A percentile compares a stretch with the other conserved stretches of the same genome.
phyloP scores from a whole-genome alignment of 2,113 vertebrate genomes.

The Monopterus albus region DNA sequence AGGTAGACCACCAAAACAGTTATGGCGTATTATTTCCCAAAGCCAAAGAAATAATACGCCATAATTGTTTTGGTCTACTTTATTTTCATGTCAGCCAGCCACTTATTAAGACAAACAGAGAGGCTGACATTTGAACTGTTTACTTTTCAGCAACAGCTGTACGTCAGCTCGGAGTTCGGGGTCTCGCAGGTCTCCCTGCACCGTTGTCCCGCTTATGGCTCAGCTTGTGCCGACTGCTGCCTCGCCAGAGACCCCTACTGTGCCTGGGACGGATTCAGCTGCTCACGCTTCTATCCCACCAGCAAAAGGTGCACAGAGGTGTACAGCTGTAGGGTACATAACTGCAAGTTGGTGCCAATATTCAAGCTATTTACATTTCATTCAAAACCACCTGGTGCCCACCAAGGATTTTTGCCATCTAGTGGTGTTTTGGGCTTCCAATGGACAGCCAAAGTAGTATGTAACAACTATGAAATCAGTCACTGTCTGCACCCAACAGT shows the following conservation, averaged over 20 bases:
- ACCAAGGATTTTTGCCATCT: background rate
- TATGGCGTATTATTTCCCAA: no score
- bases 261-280: constrained; percentile 96
- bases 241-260: constrained; percentile 97
- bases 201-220: constrained; percentile 94
- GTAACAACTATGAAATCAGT: constrained; percentile 3
- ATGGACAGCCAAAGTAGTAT: no score
- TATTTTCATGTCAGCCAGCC: constrained; percentile 65
- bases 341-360: background rate
- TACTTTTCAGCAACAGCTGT: constrained; percentile 94
- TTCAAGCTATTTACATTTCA: background rate
- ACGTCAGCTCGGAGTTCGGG: constrained; percentile 93
- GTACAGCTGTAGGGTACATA: background rate
- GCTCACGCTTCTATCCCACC: constrained; percentile 95
- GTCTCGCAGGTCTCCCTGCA: constrained; percentile 94
- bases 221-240: constrained; percentile 97
- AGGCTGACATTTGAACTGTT: constrained; percentile 74
- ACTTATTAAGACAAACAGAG: constrained; percentile 71
- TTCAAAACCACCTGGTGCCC: constrained; percentile 4
- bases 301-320: constrained; percentile 88
- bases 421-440: no score
- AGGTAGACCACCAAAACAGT: no score
- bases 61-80: constrained; percentile 49
- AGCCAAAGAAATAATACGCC: constrained; percentile 48
- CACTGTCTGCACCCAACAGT: background rate